Evolutionary conservation across 2,888 invertebrate species (phyloP), one percentile per base, ranked within the genome.

Genomic region (Mythimna albipuncta): DNA sequence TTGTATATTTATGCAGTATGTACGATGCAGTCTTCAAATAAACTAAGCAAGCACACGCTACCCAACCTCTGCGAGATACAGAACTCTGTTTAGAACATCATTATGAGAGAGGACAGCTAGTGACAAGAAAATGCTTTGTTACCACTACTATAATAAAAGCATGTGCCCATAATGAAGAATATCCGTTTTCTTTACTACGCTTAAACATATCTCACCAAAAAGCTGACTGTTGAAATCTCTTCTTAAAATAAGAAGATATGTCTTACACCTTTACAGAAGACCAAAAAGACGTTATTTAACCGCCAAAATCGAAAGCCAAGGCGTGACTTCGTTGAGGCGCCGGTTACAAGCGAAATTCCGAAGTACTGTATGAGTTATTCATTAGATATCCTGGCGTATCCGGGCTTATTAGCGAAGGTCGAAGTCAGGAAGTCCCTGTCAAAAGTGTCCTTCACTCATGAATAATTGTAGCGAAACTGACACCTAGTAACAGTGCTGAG

Each of bases 341-440:
- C 11, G 2, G 44, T 5, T 11, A 50, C 32, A 19, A 13, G 44
- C 44, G 3, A 54, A 32, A 35, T 21, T 11, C 26, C 9, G 10
- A 41, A 16, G 32, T 44, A 16, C 38, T 32, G n/a, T 2, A 35
- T 66, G 1, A 74, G 0, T n/a, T 66, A 73, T 73, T 75, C 75
- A 73, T 35, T 35, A 11, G 35, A 44, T 66, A 73, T 66, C 52
- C 50, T 7, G 6, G 16, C 6, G 2, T 16, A 35, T 73, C 72
- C 72, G 65, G 73, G 0, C 52, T 63, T 35, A 64, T 26, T 19
- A 66, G 21, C 58, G 7, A 73, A 73, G 73, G 73, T 52, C 58
- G 52, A n/a, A n/a, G 3, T 52, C 67, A 58, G 72, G 73, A 73
- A 67, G 67, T 44, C 6, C n/a, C 19, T 44, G 72, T 44, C 72